A percentile compares a stretch with the other conserved stretches of the same genome.
Conservation (phyloP, 2,113 vertebrate species). For the Phrynosoma blainvillii region DNA sequence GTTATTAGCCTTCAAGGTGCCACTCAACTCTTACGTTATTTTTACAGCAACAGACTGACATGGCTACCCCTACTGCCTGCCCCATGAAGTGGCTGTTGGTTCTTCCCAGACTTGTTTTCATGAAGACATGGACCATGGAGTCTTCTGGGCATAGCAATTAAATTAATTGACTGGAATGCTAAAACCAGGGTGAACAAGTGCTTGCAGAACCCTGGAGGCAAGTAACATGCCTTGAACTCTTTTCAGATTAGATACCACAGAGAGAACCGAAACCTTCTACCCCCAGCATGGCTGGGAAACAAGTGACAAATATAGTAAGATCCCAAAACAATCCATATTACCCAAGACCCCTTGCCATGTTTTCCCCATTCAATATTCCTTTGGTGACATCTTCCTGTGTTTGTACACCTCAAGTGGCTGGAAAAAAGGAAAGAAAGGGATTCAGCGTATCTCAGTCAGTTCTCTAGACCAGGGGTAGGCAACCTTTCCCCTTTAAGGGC, state of each 20-base stretch:
- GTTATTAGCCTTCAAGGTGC: no score
- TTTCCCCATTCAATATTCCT: neutral
- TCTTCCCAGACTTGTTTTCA: neutral
- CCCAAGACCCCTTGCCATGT: neutral
- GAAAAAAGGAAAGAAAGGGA: neutral
- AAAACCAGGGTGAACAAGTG: neutral
- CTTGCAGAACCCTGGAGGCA: neutral
- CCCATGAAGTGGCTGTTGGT: constrained; percentile 2
- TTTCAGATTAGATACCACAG: neutral
- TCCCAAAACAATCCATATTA: neutral
- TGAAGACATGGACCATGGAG: neutral
- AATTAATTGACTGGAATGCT: neutral
- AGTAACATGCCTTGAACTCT: neutral
- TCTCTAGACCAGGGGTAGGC: no score
- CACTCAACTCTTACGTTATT: no score
- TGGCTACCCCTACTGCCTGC: neutral
- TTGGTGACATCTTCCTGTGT: neutral
- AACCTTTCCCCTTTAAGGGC: no score
- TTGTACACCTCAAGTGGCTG: neutral
- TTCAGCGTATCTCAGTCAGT: neutral
- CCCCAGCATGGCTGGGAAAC: neutral
- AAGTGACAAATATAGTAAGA: neutral
- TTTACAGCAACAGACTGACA: no score
- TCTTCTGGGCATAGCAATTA: neutral
- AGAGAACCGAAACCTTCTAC: neutral